phyloP scores from a whole-genome alignment of 2,797 vertebrate genomes.

The Varecia variegata region DNA sequence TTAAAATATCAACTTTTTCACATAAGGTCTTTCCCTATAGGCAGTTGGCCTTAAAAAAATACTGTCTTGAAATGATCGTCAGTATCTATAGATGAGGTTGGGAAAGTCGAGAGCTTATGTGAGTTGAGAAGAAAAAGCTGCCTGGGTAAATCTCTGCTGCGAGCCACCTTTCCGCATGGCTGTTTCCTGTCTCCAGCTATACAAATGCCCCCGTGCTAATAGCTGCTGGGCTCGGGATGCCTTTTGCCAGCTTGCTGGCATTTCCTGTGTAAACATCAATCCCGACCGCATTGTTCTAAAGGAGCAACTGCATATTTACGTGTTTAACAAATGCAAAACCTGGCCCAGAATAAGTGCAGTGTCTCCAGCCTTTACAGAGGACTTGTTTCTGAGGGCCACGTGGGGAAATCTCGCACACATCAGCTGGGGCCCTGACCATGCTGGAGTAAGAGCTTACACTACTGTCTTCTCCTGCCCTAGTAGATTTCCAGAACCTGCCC shows the following conservation, averaged over 20 bases:
- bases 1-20: neutral
- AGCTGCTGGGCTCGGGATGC: neutral
- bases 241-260: neutral
- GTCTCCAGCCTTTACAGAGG: neutral
- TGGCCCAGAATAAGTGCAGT: neutral
- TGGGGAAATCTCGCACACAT: fast-evolving
- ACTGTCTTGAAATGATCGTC: too few relatives aligned
- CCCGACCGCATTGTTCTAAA: neutral
- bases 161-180: fast-evolving
- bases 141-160: too few relatives aligned
- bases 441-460: fast-evolving
- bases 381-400: neutral
- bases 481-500: neutral
- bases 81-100: neutral
- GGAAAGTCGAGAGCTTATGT: too few relatives aligned
- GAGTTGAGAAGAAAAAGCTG: neutral
- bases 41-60: neutral
- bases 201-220: neutral
- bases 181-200: neutral
- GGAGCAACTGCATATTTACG: neutral
- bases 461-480: neutral
- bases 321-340: neutral
- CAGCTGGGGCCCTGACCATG: neutral
- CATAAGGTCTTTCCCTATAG: neutral
- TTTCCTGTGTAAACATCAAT: neutral